Evolutionary conservation across 1,140 invertebrate genomes (phyloP).

Genomic region (Euschistus heros): DNA sequence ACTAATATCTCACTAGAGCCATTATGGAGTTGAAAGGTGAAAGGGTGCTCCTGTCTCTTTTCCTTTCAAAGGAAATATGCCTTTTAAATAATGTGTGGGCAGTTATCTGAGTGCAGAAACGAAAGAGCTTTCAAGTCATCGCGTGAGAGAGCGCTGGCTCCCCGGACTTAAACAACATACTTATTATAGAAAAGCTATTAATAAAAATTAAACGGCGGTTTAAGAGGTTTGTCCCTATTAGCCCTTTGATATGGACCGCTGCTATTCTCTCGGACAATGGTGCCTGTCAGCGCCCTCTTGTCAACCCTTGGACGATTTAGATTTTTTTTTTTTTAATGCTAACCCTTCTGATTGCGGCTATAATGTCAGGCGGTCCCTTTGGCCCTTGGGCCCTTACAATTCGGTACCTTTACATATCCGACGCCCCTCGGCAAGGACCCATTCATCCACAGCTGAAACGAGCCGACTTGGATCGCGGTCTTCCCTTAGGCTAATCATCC

Average conservation of each 20-base stretch:
- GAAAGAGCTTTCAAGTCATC: too few relatives aligned
- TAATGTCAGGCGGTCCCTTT: constrained; percentile 6
- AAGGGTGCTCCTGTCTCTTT: too few relatives aligned
- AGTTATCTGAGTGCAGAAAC: too few relatives aligned
- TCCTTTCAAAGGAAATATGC: too few relatives aligned
- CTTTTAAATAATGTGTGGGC: too few relatives aligned
- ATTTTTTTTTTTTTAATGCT: constrained; percentile 1
- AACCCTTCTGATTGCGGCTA: constrained; percentile 4
- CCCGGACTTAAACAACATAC: not conserved
- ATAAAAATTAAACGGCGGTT: not conserved
- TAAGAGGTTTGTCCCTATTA: not conserved
- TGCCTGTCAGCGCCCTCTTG: not conserved
- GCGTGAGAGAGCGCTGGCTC: too few relatives aligned
- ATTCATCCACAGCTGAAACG: not conserved
- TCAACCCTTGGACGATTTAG: not conserved
- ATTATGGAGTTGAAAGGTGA: too few relatives aligned
- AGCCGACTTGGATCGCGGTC: not conserved
- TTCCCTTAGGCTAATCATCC: too few relatives aligned
- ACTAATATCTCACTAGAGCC: too few relatives aligned
- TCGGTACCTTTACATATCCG: constrained; percentile 2
- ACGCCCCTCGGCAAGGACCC: not conserved
- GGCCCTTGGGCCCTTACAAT: not conserved
- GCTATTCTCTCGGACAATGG: not conserved
- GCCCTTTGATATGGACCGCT: not conserved
- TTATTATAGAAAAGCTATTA: not conserved